Percentiles rank a stretch among this genome's conserved stretches.
These are phyloP conservation scores for Xenopus tropicalis DNA, from an alignment of 2,113 vertebrate species.

Conservation along the genomic window UCB_Xtro_10.0 CM004450.2:37700001-37700500, in stretches of 20 bases:
- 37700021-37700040: too few relatives aligned
- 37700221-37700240: conserved; percentile 88
- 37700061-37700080: too few relatives aligned
- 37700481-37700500: conserved; percentile 89
- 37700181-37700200: conserved; percentile 78
- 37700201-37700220: conserved; percentile 83
- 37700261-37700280: conserved; percentile 87
- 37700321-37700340: conserved; percentile 77
- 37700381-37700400: too few relatives aligned
- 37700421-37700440: conserved; percentile 24
- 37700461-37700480: conserved; percentile 83
- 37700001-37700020: too few relatives aligned
- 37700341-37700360: background rate
- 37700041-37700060: too few relatives aligned
- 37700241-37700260: conserved; percentile 82
- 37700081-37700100: too few relatives aligned
- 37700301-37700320: conserved; percentile 72
- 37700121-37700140: background rate
- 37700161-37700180: conserved; percentile 65
- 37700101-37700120: background rate
- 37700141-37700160: background rate
- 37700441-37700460: background rate
- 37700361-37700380: too few relatives aligned
- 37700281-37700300: conserved; percentile 82
- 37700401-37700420: too few relatives aligned